A percentile compares a stretch with the other conserved stretches of the same genome.
Evolutionary conservation across 2,888 invertebrate species (phyloP).

Genomic region (Hypolimnas misippus): DNA sequence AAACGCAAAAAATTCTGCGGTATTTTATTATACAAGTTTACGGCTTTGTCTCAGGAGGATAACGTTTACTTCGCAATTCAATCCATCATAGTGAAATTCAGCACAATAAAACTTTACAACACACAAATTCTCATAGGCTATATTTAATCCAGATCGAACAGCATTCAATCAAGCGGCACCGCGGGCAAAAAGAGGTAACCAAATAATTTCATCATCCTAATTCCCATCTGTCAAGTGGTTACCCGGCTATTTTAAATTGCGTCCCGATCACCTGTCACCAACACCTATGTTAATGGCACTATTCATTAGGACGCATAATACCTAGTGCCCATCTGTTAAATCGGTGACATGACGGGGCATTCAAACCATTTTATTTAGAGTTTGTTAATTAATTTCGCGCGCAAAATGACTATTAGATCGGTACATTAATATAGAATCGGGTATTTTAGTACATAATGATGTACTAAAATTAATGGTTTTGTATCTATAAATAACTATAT

Average conservation of each 20-base stretch:
- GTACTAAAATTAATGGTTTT: too few species aligned
- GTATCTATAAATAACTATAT: neutral
- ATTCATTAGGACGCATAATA: slow-evolving; percentile 13
- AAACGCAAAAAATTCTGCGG: too few species aligned
- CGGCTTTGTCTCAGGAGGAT: too few species aligned
- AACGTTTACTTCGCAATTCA: too few species aligned
- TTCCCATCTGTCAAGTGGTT: slow-evolving; percentile 22
- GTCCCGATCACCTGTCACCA: slow-evolving; percentile 35
- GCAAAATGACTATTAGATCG: neutral
- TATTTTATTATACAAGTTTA: too few species aligned
- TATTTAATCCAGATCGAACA: too few species aligned
- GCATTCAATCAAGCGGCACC: neutral
- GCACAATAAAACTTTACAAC: too few species aligned
- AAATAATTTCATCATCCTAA: slow-evolving; percentile 15
- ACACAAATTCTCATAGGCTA: too few species aligned
- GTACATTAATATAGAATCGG: neutral
- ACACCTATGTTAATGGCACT: slow-evolving; percentile 35
- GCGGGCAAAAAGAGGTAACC: neutral
- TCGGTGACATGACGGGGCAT: slow-evolving; percentile 18
- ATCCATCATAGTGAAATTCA: too few species aligned
- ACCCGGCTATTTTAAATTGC: slow-evolving; percentile 29
- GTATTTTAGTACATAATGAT: neutral
- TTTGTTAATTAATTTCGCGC: slow-evolving; percentile 15
- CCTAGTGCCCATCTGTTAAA: slow-evolving; percentile 12
- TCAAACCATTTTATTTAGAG: slow-evolving; percentile 10